Evolutionary conservation across 1,140 invertebrate genomes (phyloP).

Genomic region (Dendroctonus valens): DNA sequence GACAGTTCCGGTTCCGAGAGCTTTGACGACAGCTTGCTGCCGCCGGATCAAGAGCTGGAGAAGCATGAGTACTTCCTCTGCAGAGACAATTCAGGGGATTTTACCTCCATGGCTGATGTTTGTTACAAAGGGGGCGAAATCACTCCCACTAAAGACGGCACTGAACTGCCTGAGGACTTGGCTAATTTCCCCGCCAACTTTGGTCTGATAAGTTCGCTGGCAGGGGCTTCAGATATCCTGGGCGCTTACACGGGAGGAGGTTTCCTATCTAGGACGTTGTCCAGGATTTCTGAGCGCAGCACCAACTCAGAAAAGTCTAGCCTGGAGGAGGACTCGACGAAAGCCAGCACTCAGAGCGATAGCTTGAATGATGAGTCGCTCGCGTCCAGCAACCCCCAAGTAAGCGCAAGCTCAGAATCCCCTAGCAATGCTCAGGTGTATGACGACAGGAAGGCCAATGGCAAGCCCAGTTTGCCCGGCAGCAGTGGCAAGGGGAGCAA

Average conservation of each 20-base stretch:
- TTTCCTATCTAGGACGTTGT: slow-evolving; percentile 76
- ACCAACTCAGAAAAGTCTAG: slow-evolving; percentile 81
- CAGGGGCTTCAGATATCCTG: slow-evolving; percentile 59
- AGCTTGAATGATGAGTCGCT: slow-evolving; percentile 80
- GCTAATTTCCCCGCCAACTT: slow-evolving; percentile 71
- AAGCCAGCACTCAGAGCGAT: slow-evolving; percentile 72
- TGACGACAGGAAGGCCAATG: slow-evolving; percentile 46
- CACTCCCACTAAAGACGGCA: slow-evolving; percentile 54
- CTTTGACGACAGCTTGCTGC: slow-evolving; percentile 76
- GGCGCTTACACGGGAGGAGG: slow-evolving; percentile 65
- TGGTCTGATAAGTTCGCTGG: slow-evolving; percentile 64
- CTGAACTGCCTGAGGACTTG: slow-evolving; percentile 70
- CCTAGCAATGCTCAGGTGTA: slow-evolving; percentile 67
- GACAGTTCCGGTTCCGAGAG: slow-evolving; percentile 75
- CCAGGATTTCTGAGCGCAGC: slow-evolving; percentile 81
- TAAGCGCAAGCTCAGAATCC: slow-evolving; percentile 80
- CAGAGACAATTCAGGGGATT: slow-evolving; percentile 43
- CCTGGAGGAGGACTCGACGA: slow-evolving; percentile 80
- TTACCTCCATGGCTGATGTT: slow-evolving; percentile 41
- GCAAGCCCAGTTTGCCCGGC: slow-evolving; percentile 16
- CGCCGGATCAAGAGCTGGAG: slow-evolving; percentile 66
- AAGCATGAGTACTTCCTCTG: slow-evolving; percentile 54
- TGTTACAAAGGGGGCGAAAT: slow-evolving; percentile 57
- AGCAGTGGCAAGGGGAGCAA: slow-evolving; percentile 31
- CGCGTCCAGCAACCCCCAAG: slow-evolving; percentile 78